Conservation (phyloP, 2,113 vertebrate genomes). For the Fulica atra region DNA sequence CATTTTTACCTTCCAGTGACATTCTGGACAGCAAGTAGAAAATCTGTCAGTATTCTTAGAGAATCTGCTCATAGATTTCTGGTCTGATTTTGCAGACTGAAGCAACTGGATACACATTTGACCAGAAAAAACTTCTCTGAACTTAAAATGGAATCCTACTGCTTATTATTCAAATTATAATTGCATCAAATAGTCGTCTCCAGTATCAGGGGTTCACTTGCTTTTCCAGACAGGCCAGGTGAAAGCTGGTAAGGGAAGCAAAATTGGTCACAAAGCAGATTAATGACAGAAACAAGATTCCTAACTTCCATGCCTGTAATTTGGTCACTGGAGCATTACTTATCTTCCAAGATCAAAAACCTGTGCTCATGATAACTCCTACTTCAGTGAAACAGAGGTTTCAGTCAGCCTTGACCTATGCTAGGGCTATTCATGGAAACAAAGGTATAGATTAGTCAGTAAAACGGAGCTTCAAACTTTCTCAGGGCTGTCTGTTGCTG, state of each 20-base stretch:
- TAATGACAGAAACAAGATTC: neutral
- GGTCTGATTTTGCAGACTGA: neutral
- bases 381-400: neutral
- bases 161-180: neutral
- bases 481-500: neutral
- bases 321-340: neutral
- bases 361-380: neutral
- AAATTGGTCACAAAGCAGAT: neutral
- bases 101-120: neutral
- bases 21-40: neutral
- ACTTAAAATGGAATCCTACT: neutral
- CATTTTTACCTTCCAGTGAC: neutral
- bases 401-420: neutral
- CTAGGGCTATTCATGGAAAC: neutral
- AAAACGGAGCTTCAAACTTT: neutral
- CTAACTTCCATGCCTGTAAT: neutral
- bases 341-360: neutral
- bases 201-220: fast-evolving
- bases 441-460: neutral
- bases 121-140: neutral
- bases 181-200: neutral
- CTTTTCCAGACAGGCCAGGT: neutral
- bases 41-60: neutral
- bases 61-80: neutral
- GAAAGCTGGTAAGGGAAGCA: neutral